These are phyloP conservation scores for Lerista edwardsae DNA, from an alignment of 2,797 vertebrate species.

Conservation along the genomic window DNA sequence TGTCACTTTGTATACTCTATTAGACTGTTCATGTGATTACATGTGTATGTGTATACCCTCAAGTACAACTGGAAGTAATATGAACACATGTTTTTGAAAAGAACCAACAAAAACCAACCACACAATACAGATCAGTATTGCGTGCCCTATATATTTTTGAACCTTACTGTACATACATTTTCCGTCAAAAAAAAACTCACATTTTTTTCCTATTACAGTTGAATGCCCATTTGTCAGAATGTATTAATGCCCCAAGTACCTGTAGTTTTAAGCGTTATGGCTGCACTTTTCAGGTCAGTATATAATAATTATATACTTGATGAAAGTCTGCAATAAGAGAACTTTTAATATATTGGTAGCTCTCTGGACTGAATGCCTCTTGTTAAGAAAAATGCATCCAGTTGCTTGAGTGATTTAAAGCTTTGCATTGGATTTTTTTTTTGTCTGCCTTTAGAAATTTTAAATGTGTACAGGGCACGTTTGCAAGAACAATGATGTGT, in stretches of 20 bases:
- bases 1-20: constrained; percentile 75
- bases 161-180: constrained; percentile 76
- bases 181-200: constrained; percentile 75
- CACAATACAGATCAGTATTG: constrained; percentile 50
- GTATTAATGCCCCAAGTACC: constrained; percentile 96
- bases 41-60: constrained; percentile 68
- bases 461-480: constrained; percentile 14
- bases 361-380: constrained; percentile 51
- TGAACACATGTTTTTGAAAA: constrained; percentile 60
- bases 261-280: constrained; percentile 94
- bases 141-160: constrained; percentile 73
- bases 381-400: constrained; percentile 58
- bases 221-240: constrained; percentile 93
- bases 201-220: constrained; percentile 87
- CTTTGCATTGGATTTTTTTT: constrained; percentile 47
- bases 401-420: constrained; percentile 49
- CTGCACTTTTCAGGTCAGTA: constrained; percentile 94
- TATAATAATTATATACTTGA: constrained; percentile 75
- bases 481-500: constrained; percentile 36
- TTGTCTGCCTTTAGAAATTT: constrained; percentile 42
- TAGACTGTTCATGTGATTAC: constrained; percentile 73
- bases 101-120: constrained; percentile 25
- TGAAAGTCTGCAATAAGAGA: constrained; percentile 74
- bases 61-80: constrained; percentile 61
- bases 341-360: constrained; percentile 65